phyloP scores from a whole-genome alignment of 2,113 vertebrate genomes.

The Grus americana region DNA sequence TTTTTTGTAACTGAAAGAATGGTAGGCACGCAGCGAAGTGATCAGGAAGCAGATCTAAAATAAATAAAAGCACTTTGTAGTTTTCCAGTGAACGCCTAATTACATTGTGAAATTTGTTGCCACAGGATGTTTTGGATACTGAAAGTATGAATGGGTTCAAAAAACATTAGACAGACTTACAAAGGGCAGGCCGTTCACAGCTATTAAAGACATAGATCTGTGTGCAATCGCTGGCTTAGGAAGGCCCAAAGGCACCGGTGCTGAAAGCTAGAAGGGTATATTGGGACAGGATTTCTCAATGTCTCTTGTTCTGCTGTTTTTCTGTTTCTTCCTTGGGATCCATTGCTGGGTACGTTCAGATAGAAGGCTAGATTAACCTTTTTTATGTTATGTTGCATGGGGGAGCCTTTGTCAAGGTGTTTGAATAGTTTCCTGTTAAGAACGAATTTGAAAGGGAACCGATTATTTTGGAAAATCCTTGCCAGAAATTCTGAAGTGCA shows the following conservation, averaged over 20 bases:
- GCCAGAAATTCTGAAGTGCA: neutral
- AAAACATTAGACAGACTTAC: slow-evolving; percentile 35
- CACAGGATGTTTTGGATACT: slow-evolving; percentile 69
- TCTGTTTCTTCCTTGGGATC: neutral
- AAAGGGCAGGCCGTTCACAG: slow-evolving; percentile 11
- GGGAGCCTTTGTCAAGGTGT: neutral
- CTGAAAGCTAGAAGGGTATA: slow-evolving; percentile 16
- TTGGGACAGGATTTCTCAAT: slow-evolving; percentile 40
- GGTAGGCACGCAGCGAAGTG: neutral
- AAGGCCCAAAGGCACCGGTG: slow-evolving; percentile 31
- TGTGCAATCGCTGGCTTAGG: neutral
- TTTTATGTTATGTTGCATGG: neutral
- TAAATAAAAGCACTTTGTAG: slow-evolving; percentile 62
- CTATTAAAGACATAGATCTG: slow-evolving; percentile 3
- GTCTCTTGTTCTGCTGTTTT: neutral
- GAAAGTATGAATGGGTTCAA: slow-evolving; percentile 57
- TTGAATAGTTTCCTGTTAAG: neutral
- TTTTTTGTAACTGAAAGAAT: neutral
- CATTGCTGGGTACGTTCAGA: neutral
- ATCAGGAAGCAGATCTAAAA: slow-evolving; percentile 68
- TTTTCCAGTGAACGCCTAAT: slow-evolving; percentile 62
- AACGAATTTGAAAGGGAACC: neutral
- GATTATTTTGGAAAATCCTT: neutral
- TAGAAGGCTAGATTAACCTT: neutral
- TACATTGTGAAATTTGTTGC: slow-evolving; percentile 65